Percentiles rank a stretch among this genome's conserved stretches.
phyloP scores from a whole-genome alignment of 1,140 invertebrate species.

The Rhysida immarginata region DNA sequence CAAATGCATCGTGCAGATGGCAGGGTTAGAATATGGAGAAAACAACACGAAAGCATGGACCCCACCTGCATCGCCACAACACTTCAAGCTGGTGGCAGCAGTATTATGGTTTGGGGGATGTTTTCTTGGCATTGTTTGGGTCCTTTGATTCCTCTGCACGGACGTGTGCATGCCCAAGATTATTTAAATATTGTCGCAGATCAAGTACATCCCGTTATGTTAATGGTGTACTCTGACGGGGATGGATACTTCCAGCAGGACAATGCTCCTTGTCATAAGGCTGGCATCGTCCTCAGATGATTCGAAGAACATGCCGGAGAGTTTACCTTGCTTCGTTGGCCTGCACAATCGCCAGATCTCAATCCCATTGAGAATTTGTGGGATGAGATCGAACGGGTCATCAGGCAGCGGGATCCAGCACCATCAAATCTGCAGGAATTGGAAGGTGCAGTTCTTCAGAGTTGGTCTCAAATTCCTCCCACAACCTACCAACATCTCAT shows the following conservation, averaged over 20 bases:
- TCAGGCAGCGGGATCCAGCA: not conserved
- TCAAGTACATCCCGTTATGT: not conserved
- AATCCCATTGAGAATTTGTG: constrained; percentile 12
- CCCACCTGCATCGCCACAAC: no score
- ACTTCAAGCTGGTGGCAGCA: not conserved
- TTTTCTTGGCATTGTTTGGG: not conserved
- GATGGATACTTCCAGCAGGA: constrained; percentile 2
- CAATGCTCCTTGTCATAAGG: constrained; percentile 3
- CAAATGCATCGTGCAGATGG: not conserved
- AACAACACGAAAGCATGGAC: not conserved
- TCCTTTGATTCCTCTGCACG: not conserved
- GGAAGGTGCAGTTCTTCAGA: not conserved
- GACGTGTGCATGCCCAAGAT: not conserved
- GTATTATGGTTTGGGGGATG: not conserved
- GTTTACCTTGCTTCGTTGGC: not conserved
- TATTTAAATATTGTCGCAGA: not conserved
- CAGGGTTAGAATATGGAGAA: not conserved
- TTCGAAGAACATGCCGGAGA: no score
- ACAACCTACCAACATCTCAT: not conserved
- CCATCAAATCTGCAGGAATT: not conserved
- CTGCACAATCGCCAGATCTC: not conserved
- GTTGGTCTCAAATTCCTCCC: not conserved
- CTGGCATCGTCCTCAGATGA: no score
- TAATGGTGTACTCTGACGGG: not conserved
- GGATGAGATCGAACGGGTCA: constrained; percentile 2